Evolutionary conservation across 2,888 invertebrate genomes (phyloP).

Genomic region (Spilosoma lubricipeda): DNA sequence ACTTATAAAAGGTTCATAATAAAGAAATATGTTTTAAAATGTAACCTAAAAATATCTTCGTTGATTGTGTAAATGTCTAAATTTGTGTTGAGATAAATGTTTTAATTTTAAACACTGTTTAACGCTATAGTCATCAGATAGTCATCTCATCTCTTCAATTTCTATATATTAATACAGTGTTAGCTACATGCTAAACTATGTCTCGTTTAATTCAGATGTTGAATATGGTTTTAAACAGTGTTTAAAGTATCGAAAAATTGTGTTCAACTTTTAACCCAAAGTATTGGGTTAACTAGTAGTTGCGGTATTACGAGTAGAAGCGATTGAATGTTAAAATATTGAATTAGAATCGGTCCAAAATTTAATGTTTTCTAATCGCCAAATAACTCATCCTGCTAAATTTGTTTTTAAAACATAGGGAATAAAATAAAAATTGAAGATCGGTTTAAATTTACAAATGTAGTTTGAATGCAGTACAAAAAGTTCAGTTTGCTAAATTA

Average conservation of each 20-base stretch:
- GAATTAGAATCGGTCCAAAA: no score
- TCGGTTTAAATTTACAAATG: background rate
- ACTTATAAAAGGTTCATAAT: no score
- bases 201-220: background rate
- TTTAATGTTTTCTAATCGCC: no score
- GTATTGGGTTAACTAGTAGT: background rate
- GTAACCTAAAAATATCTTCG: conserved; percentile 10
- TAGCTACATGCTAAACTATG: background rate
- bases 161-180: background rate
- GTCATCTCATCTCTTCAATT: background rate
- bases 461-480: background rate
- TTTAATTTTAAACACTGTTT: background rate
- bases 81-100: background rate
- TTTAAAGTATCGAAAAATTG: background rate
- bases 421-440: background rate
- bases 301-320: background rate
- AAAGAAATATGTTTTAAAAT: no score
- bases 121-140: background rate
- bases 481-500: background rate
- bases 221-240: conserved; percentile 5
- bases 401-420: background rate
- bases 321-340: background rate
- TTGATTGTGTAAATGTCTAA: conserved; percentile 10
- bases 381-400: background rate
- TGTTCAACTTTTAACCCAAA: background rate